A percentile compares a stretch with the other conserved stretches of the same genome.
Conservation (phyloP, 2,113 vertebrate species). For the Epinephelus moara region DNA sequence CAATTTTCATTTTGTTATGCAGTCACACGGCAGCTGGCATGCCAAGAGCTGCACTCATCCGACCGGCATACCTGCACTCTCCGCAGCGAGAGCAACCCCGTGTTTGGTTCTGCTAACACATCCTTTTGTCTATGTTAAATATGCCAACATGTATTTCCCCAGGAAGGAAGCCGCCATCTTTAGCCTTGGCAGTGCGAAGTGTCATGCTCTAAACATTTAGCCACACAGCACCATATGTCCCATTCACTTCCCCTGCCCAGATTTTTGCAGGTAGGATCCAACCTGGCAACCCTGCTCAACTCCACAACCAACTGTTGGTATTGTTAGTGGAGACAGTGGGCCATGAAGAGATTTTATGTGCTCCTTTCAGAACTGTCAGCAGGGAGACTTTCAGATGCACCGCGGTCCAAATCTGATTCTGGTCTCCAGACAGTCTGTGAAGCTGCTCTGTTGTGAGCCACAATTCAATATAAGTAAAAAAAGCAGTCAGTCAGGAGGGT, state of each 20-base stretch:
- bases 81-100: neutral
- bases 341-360: neutral
- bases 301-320: slow-evolving; percentile 9
- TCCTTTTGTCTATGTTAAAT: slow-evolving; percentile 20
- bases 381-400: neutral
- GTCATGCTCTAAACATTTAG: slow-evolving; percentile 21
- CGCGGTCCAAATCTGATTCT: no score
- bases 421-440: slow-evolving; percentile 14
- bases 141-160: slow-evolving; percentile 32
- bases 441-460: neutral
- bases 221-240: slow-evolving; percentile 48
- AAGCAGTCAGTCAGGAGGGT: neutral
- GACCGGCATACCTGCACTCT: slow-evolving; percentile 14
- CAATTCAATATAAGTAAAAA: slow-evolving; percentile 23
- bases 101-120: slow-evolving; percentile 19
- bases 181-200: slow-evolving; percentile 27
- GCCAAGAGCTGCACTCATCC: neutral
- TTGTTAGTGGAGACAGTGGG: slow-evolving; percentile 17
- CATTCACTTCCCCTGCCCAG: slow-evolving; percentile 37
- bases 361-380: slow-evolving; percentile 11
- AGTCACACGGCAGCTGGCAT: slow-evolving; percentile 10
- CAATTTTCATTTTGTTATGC: neutral
- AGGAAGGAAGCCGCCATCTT: slow-evolving; percentile 27
- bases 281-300: slow-evolving; percentile 38
- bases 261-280: slow-evolving; percentile 53